Evolutionary conservation across 2,888 invertebrate species (phyloP).

Genomic region (Neocrepidodera transversa): DNA sequence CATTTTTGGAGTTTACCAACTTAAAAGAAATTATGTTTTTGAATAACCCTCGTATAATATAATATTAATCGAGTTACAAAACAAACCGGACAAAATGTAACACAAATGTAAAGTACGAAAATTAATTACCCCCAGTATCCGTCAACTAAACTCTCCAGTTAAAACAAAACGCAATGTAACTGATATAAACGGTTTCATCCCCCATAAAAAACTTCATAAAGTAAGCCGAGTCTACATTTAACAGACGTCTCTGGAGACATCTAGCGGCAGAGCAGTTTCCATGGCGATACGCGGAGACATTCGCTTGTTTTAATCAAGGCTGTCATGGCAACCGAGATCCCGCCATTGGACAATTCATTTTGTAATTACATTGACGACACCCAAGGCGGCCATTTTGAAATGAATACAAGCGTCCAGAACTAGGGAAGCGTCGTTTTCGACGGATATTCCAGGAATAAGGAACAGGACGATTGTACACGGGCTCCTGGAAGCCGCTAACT

Average conservation of each 20-base stretch:
- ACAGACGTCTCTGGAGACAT: slow-evolving; percentile 53
- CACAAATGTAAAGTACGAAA: background rate
- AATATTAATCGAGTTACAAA: background rate
- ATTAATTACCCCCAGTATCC: slow-evolving; percentile 34
- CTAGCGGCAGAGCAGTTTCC: slow-evolving; percentile 58
- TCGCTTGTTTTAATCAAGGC: slow-evolving; percentile 63
- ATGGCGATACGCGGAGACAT: slow-evolving; percentile 61
- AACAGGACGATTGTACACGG: slow-evolving; percentile 51
- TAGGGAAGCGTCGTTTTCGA: slow-evolving; percentile 45
- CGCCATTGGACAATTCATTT: slow-evolving; percentile 63
- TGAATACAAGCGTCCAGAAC: slow-evolving; percentile 57
- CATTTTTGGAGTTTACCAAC: too few species aligned
- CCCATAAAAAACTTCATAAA: slow-evolving; percentile 52
- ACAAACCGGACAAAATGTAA: background rate
- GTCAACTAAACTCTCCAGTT: slow-evolving; percentile 51
- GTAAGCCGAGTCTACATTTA: slow-evolving; percentile 39
- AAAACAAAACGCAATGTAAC: slow-evolving; percentile 52
- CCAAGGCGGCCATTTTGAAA: slow-evolving; percentile 64
- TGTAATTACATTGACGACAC: slow-evolving; percentile 64
- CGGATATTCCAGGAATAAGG: slow-evolving; percentile 45
- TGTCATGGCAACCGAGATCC: slow-evolving; percentile 63
- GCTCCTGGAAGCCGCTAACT: slow-evolving; percentile 59
- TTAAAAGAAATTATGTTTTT: too few species aligned
- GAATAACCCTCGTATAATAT: too few species aligned
- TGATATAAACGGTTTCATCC: slow-evolving; percentile 55